Percentiles rank a stretch among this genome's conserved stretches.
phyloP scores from a whole-genome alignment of 2,797 vertebrate genomes.

The Neopelma chrysocephalum region DNA sequence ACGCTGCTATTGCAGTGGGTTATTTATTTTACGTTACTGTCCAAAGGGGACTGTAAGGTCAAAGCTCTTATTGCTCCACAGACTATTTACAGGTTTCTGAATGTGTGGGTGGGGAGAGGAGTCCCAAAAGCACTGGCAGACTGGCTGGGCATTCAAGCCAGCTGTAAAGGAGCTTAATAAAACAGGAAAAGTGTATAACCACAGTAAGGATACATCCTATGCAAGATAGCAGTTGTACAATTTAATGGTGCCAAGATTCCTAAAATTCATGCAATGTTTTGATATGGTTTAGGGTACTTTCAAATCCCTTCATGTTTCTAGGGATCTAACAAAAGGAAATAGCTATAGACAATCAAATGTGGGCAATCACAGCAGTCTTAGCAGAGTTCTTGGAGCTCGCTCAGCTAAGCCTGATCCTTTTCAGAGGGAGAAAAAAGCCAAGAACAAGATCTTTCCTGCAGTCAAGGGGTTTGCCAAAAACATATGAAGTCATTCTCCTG shows the following conservation, averaged over 20 bases:
- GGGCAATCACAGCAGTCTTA: neutral
- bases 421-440: neutral
- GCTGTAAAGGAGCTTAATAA: slow-evolving; percentile 10
- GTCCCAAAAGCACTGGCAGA: neutral
- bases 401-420: neutral
- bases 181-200: neutral
- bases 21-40: slow-evolving; percentile 3
- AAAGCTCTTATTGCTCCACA: neutral
- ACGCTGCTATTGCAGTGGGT: neutral
- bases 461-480: neutral
- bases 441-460: slow-evolving; percentile 1
- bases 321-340: neutral
- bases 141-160: neutral
- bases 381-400: neutral
- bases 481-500: neutral
- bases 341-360: neutral
- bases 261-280: neutral
- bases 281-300: neutral
- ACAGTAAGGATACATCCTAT: neutral
- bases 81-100: slow-evolving; percentile 30
- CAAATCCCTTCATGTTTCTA: neutral
- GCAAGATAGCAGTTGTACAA: neutral
- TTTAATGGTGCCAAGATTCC: neutral
- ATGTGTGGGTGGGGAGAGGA: neutral
- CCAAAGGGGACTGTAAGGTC: slow-evolving; percentile 10